Evolutionary conservation across 2,888 invertebrate genomes (phyloP), one percentile per base, ranked within the genome.

Genomic region (Crioceris asparagi): DNA sequence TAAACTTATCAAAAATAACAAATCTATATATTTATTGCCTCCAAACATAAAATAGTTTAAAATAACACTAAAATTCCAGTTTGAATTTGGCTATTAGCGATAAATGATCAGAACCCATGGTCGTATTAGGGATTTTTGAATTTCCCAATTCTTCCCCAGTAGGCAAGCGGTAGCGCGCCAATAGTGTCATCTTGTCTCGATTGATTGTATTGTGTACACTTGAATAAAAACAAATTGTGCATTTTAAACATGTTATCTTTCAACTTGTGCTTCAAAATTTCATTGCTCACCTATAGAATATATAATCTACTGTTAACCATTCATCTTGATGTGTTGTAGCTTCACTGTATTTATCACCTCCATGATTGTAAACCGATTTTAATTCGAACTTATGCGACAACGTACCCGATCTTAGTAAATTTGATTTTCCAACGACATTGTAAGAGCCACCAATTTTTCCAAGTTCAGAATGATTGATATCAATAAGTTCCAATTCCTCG

Each of bases 231-330:
- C n/a, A 29, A 29, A 29, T 4, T 2, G 25, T 25, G n/a, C n/a
- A n/a, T n/a, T n/a, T n/a, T n/a, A n/a, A n/a, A n/a, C n/a, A n/a
- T n/a, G n/a, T n/a, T n/a, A n/a, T n/a, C n/a, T n/a, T n/a, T n/a
- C n/a, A n/a, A n/a, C n/a, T n/a, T n/a, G n/a, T n/a, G n/a, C n/a
- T n/a, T n/a, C n/a, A n/a, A n/a, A n/a, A n/a, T n/a, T n/a, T n/a
- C n/a, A n/a, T n/a, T n/a, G n/a, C n/a, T 29, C 64, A 78, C 74
- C 77, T 79, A 50, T 83, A 90, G 61, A 92, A 90, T 42, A 96
- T 90, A 57, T 92, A 93, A 65, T 96, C 94, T 0, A 94, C 92
- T 0, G 79, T 83, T 35, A 79, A 64, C 83, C 85, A 85, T 30
- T 65, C 57, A 33, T 75, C 66, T 53, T 92, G 92, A 59, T 70